Evolutionary conservation across 2,888 invertebrate species (phyloP), one percentile per base, ranked within the genome.

Genomic region (Xanthostigma xanthostigma): DNA sequence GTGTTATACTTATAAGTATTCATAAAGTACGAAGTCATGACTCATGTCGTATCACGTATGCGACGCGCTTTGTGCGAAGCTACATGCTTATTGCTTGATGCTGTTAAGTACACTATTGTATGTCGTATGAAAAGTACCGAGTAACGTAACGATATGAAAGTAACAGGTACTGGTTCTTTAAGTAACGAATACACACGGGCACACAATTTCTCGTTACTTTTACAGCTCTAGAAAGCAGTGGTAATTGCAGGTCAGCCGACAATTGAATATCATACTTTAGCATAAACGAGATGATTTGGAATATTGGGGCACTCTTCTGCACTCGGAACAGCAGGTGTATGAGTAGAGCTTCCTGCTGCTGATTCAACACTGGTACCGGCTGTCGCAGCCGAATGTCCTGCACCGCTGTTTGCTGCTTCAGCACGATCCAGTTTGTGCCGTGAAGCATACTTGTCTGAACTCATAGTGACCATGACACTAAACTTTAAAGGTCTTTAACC

Each of bases 251-350:
- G 6, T 34, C 34, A 17, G 34, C 35, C 35, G 27, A 34, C 12
- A 13, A 13, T 35, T 33, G 43, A 38, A 39, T 38, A 38, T 35
- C 33, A 27, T 44, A 44, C 44, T 41, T 48, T 48, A 11, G 42
- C 35, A 37, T 91, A 92, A 35, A 92, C 84, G 55, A 91, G 76
- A 63, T 86, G 85, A 68, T 92, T 91, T 10, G 91, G 91, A 63
- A 86, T 84, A 68, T 92, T 91, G 9, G 91, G 91, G 1, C 88
- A 84, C 65, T 90, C 88, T 60, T 87, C 87, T 0, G 70, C 65
- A 9, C 59, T 65, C 0, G 53, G 53, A 17, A 51, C 50, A 40
- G 46, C 57, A 13, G 55, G 50, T 37, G 60, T 55, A 49, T 60
- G 55, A 48, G 55, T 60, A 52, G 54, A 60, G 56, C 59, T 52